Evolutionary conservation across 2,797 vertebrate genomes (phyloP), one percentile per base, ranked within the genome.

Genomic region (Rhinatrema bivittatum): DNA sequence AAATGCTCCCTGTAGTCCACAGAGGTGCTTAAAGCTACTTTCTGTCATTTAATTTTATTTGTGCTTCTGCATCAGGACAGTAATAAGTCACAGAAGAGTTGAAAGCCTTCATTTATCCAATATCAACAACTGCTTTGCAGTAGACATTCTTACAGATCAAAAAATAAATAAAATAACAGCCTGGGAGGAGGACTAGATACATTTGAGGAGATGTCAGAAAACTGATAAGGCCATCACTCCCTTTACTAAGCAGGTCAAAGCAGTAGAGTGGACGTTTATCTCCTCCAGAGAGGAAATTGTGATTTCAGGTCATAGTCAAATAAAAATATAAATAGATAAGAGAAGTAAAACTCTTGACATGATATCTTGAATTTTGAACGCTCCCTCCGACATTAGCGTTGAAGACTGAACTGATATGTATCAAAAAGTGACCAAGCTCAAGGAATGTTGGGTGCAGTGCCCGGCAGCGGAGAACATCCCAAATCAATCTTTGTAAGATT

Each of bases 401-500:
- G n/a, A n/a, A n/a, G n/a, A n/a, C n/a, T n/a, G n/a, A n/a, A n/a
- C n/a, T n/a, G n/a, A n/a, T n/a, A n/a, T n/a, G n/a, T n/a, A n/a
- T n/a, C n/a, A n/a, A n/a, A n/a, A n/a, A n/a, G n/a, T n/a, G n/a
- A n/a, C n/a, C n/a, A n/a, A n/a, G n/a, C n/a, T n/a, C n/a, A n/a
- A n/a, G n/a, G n/a, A n/a, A n/a, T 27, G 28, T 14, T 25, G 26
- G 30, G 32, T 56, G 71, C 62, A 58, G 70, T 48, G 53, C 65
- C 66, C 57, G 57, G 67, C 29, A 53, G 50, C 78, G 78, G 67
- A 73, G 50, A 16, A 50, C 23, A 64, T 66, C 68, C 72, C 82
- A 78, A 46, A 68, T 58, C 70, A 83, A 76, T 66, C 63, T 62
- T 64, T 54, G 65, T 67, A 70, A 37, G 5, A 63, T 72, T 74